phyloP scores from a whole-genome alignment of 2,113 vertebrate species.

The Azemiops feae region DNA sequence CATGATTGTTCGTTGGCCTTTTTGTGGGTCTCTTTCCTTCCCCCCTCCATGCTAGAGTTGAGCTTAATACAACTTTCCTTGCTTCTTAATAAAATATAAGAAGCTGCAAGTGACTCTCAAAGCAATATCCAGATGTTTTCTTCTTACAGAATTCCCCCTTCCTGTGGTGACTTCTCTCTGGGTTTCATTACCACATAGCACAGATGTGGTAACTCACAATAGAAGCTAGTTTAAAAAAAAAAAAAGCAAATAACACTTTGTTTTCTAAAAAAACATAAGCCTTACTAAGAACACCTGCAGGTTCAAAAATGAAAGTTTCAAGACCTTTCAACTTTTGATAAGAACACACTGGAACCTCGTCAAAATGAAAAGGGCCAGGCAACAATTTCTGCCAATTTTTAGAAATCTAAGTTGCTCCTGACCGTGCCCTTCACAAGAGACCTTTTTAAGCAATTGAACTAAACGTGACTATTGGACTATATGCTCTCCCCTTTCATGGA shows the following conservation, averaged over 20 bases:
- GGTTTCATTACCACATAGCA: slow-evolving; percentile 59
- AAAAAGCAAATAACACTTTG: slow-evolving; percentile 65
- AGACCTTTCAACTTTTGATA: slow-evolving; percentile 61
- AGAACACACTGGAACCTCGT: slow-evolving; percentile 60
- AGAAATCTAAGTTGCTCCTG: slow-evolving; percentile 39
- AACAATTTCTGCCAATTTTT: slow-evolving; percentile 51
- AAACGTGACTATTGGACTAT: slow-evolving; percentile 14
- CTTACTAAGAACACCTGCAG: slow-evolving; percentile 61
- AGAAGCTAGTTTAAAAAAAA: slow-evolving; percentile 63
- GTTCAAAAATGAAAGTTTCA: slow-evolving; percentile 57
- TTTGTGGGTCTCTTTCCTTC: slow-evolving; percentile 29
- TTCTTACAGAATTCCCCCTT: slow-evolving; percentile 57
- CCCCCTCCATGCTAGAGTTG: slow-evolving; percentile 34
- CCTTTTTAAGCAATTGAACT: not conserved
- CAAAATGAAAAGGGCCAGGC: slow-evolving; percentile 56
- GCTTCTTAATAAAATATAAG: slow-evolving; percentile 61
- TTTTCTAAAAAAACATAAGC: slow-evolving; percentile 51
- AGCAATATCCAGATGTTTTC: slow-evolving; percentile 57
- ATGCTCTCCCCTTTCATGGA: not conserved
- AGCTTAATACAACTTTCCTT: slow-evolving; percentile 56
- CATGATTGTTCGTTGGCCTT: not conserved
- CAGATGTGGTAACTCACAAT: slow-evolving; percentile 61
- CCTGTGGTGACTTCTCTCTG: slow-evolving; percentile 49
- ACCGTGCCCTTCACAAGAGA: not conserved
- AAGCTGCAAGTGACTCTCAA: slow-evolving; percentile 62